Conservation (phyloP, 1,140 invertebrate genomes). For the Aphidius gifuensis region DNA sequence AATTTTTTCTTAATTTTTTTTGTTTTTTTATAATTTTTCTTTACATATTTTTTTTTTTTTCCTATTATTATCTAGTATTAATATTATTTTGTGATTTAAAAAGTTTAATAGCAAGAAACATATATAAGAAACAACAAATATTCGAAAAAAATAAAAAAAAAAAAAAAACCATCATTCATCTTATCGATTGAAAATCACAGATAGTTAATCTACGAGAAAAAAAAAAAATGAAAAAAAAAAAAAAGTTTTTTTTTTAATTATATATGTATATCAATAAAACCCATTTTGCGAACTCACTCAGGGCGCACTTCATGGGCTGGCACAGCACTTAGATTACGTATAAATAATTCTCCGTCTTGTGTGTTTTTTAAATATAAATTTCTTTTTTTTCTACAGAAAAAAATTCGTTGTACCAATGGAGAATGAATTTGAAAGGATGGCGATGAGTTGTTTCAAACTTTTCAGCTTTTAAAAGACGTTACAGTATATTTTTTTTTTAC, state of each 20-base stretch:
- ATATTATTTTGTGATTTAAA: background rate
- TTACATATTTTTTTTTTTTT: no score
- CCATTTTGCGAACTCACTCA: constrained; percentile 20
- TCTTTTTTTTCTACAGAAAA: constrained; percentile 10
- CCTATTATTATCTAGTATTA: no score
- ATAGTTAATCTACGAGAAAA: constrained; percentile 34
- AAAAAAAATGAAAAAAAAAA: background rate
- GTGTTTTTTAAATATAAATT: background rate
- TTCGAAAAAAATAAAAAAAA: constrained; percentile 22
- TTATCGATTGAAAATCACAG: constrained; percentile 46
- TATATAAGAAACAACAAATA: constrained; percentile 25
- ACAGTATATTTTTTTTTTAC: no score
- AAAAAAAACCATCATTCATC: constrained; percentile 23
- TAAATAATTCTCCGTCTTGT: constrained; percentile 34
- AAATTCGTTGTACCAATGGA: constrained; percentile 30
- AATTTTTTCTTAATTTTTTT: no score
- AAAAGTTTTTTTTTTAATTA: background rate
- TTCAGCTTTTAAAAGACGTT: background rate
- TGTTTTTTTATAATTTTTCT: no score
- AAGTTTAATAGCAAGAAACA: background rate
- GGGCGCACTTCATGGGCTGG: constrained; percentile 35
- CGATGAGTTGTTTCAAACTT: constrained; percentile 3
- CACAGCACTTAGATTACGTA: constrained; percentile 49
- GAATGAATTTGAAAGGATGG: constrained; percentile 21
- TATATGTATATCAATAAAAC: constrained; percentile 17